Evolutionary conservation across 2,797 vertebrate species (phyloP).

Genomic region (Aphelocoma californica): DNA sequence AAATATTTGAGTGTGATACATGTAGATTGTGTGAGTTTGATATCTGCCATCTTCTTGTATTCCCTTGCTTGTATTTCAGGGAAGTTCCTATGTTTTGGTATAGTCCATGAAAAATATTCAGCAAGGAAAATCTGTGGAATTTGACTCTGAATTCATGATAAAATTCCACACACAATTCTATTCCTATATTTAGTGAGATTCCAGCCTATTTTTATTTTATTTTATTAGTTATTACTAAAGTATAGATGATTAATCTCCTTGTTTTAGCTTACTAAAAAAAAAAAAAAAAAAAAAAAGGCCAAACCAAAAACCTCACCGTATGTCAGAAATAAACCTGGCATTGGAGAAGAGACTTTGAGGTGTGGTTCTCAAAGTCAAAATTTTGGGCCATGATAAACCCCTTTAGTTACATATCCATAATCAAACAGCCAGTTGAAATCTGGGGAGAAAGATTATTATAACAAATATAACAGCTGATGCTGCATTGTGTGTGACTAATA

Average conservation of each 20-base stretch:
- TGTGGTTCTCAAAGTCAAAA: neutral
- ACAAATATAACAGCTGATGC: neutral
- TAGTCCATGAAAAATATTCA: neutral
- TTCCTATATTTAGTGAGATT: neutral
- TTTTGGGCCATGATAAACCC: neutral
- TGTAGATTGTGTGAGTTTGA: neutral
- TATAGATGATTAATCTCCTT: neutral
- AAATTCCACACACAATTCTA: neutral
- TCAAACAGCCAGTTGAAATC: neutral
- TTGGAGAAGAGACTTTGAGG: neutral
- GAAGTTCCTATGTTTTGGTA: neutral
- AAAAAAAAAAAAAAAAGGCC: neutral
- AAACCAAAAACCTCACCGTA: neutral
- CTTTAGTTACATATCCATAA: neutral
- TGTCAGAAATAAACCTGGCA: neutral
- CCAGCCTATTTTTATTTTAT: neutral
- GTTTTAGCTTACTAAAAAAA: neutral
- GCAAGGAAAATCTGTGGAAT: neutral
- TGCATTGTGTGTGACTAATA: neutral
- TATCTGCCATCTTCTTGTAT: neutral
- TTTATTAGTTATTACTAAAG: neutral
- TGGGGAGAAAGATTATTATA: neutral
- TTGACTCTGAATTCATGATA: neutral
- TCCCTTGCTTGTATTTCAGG: neutral
- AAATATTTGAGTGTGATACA: neutral